Evolutionary conservation across 2,113 vertebrate species (phyloP).

Genomic region (Capricornis sumatraensis): DNA sequence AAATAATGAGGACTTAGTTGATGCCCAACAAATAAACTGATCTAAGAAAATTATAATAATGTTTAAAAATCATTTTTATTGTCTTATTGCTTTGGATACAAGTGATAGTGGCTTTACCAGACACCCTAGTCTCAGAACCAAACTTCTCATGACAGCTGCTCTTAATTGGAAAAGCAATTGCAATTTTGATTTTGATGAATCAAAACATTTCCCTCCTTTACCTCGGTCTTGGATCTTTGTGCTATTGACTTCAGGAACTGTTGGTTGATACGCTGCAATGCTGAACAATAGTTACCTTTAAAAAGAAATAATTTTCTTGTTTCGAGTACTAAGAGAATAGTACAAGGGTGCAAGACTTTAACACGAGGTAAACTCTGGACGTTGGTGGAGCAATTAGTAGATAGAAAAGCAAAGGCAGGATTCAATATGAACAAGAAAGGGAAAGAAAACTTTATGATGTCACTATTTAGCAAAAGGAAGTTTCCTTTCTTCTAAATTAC

Average conservation of each 20-base stretch:
- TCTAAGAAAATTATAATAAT: neutral
- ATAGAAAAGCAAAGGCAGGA: neutral
- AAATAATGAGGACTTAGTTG: neutral
- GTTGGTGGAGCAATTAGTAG: neutral
- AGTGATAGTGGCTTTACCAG: neutral
- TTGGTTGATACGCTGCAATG: neutral
- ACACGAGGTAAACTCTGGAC: neutral
- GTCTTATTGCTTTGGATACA: neutral
- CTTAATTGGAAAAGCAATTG: neutral
- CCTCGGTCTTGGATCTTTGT: neutral
- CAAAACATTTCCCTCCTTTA: neutral
- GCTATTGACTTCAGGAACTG: neutral
- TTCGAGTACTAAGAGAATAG: neutral
- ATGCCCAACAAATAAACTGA: neutral
- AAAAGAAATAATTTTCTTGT: neutral
- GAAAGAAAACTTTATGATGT: neutral
- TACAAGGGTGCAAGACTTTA: neutral
- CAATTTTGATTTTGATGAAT: neutral
- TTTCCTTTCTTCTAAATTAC: slow-evolving; percentile 24
- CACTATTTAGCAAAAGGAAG: neutral
- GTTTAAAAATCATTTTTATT: neutral
- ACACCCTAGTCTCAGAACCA: neutral
- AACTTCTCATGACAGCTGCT: neutral
- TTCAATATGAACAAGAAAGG: neutral
- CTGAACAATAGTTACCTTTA: neutral